phyloP scores from a whole-genome alignment of 2,888 invertebrate species.

The Brachyopa scutellaris region DNA sequence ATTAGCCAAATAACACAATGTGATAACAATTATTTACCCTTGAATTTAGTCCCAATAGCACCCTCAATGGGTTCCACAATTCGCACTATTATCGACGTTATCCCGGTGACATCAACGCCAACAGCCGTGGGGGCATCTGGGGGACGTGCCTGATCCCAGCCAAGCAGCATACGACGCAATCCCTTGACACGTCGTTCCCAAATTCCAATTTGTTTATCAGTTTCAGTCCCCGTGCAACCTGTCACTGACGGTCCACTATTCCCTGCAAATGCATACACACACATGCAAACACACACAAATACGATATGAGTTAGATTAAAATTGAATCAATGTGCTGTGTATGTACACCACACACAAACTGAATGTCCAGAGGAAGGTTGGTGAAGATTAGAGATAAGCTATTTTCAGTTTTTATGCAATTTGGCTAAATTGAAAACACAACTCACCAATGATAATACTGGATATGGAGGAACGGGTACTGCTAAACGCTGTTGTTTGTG shows the following conservation, averaged over 20 bases:
- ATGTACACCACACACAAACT: conserved; percentile 39
- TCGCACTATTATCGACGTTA: conserved; percentile 85
- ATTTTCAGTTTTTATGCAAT: conserved; percentile 45
- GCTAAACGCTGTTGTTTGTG: conserved; percentile 76
- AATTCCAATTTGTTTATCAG: conserved; percentile 91
- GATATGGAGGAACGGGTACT: conserved; percentile 84
- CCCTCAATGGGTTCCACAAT: conserved; percentile 90
- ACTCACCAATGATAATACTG: conserved; percentile 83
- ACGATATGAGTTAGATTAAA: too few species aligned
- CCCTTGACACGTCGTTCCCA: conserved; percentile 89
- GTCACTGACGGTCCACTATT: conserved; percentile 83
- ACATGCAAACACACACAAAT: not conserved
- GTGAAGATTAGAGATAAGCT: conserved; percentile 29
- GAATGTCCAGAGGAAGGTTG: conserved; percentile 13
- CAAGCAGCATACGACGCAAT: conserved; percentile 87
- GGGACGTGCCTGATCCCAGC: conserved; percentile 93
- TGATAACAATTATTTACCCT: conserved; percentile 84
- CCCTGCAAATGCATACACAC: conserved; percentile 74
- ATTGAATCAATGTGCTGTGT: conserved; percentile 2
- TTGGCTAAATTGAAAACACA: conserved; percentile 35
- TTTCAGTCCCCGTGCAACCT: conserved; percentile 88
- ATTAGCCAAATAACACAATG: conserved; percentile 36
- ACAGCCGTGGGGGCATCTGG: conserved; percentile 92
- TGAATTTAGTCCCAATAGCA: conserved; percentile 94
- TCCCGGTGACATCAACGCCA: conserved; percentile 86